phyloP scores from a whole-genome alignment of 2,888 invertebrate genomes.

The Teleiodes luculella region DNA sequence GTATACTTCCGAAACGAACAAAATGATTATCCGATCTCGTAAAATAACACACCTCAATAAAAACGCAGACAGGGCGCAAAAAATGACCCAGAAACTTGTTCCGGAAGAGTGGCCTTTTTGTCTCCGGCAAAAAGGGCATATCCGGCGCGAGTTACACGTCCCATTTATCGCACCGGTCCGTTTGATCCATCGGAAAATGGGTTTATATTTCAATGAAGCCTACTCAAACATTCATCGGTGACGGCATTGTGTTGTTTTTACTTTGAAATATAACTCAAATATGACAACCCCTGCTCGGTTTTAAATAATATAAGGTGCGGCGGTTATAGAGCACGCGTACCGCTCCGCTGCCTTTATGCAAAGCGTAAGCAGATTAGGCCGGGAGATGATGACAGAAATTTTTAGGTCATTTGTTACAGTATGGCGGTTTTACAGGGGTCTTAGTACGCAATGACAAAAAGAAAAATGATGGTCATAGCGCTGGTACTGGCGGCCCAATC shows the following conservation, averaged over 20 bases:
- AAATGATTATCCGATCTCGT: not conserved
- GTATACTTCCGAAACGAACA: not conserved
- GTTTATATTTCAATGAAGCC: not conserved
- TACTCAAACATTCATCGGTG: not conserved
- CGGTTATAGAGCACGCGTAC: no score
- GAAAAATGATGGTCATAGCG: no score
- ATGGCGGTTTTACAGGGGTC: no score
- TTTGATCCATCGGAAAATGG: slow-evolving; percentile 17
- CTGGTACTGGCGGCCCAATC: no score
- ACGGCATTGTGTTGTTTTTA: no score
- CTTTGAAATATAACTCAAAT: not conserved
- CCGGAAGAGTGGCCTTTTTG: slow-evolving; percentile 37
- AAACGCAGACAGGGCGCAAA: slow-evolving; percentile 27
- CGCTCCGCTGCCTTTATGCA: no score
- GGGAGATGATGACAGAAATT: no score
- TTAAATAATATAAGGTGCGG: no score
- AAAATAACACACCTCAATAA: slow-evolving; percentile 19
- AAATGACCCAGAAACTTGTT: slow-evolving; percentile 29
- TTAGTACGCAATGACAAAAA: no score
- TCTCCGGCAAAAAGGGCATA: slow-evolving; percentile 32
- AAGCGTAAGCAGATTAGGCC: no score
- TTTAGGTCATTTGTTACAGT: no score
- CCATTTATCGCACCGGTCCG: slow-evolving; percentile 18
- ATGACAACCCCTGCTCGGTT: no score
- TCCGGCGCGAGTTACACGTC: slow-evolving; percentile 31